phyloP scores from a whole-genome alignment of 2,113 vertebrate genomes.

The Hiodon tergisus region DNA sequence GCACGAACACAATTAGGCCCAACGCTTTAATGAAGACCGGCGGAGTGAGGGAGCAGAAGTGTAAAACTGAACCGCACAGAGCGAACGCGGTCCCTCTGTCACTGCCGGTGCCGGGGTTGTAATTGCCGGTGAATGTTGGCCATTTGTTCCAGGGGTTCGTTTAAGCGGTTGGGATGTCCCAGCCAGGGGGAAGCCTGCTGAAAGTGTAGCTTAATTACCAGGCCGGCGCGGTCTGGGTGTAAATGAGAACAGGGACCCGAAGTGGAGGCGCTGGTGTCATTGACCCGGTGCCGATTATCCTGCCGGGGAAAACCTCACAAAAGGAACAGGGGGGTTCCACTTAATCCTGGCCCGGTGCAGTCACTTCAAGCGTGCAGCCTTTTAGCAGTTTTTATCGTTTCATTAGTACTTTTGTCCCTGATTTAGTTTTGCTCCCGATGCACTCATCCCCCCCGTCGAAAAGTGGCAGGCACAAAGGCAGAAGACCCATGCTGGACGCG shows the following conservation, averaged over 20 bases:
- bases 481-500: not conserved
- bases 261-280: slow-evolving; percentile 30
- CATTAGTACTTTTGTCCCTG: slow-evolving; percentile 45
- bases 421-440: slow-evolving; percentile 1
- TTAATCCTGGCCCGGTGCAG: slow-evolving; percentile 48
- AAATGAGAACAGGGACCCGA: slow-evolving; percentile 23
- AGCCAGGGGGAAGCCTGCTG: no score
- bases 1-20: no score
- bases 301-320: slow-evolving; percentile 54
- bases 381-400: slow-evolving; percentile 44
- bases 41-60: no score
- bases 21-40: no score
- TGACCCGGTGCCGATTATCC: slow-evolving; percentile 29
- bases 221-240: slow-evolving; percentile 10
- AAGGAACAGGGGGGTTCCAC: slow-evolving; percentile 57
- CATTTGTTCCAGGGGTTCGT: no score
- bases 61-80: no score
- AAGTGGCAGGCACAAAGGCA: slow-evolving; percentile 35
- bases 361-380: slow-evolving; percentile 38
- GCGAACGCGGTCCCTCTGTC: no score
- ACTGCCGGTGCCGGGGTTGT: no score
- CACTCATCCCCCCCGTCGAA: slow-evolving; percentile 31
- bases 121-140: no score
- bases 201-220: not conserved
- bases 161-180: no score